Evolutionary conservation across 2,888 invertebrate genomes (phyloP), one percentile per base, ranked within the genome.

Genomic region (Agrenia bidenticulata): DNA sequence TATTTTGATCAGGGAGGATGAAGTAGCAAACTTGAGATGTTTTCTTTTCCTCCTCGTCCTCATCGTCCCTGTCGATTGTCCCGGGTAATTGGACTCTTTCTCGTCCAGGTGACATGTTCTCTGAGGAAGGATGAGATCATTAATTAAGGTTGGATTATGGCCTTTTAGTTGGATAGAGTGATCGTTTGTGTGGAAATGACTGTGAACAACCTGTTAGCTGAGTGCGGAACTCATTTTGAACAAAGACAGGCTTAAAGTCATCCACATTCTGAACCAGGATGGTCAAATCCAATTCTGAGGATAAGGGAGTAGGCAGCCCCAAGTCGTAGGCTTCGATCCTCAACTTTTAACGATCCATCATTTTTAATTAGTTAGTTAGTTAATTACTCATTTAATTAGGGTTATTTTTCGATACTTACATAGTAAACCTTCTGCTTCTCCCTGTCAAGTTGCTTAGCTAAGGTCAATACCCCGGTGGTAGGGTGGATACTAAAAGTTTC

Each of bases 301-400:
- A 92, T 2, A 94, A 81, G 0, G 93, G 88, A 0, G 93, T 92
- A 0, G 94, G 94, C 0, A 88, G 82, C 0, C 94, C 94, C 61
- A 93, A 84, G 81, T 94, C 94, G 78, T 89, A 92, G 0, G 94
- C 94, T 82, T 94, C 93, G 51, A 94, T 88, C 75, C 94, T 84
- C 65, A 94, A 87, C 92, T 94, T 11, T 32, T 32, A 32, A 32
- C 4, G 11, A 7, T 32, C 32, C 32, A 32, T 4, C 32, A 32
- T 32, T 32, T 32, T n/a, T n/a, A n/a, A n/a, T n/a, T n/a, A n/a
- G n/a, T n/a, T n/a, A n/a, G n/a, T n/a, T n/a, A n/a, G n/a, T n/a
- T n/a, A n/a, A n/a, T n/a, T n/a, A n/a, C n/a, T n/a, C n/a, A n/a
- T n/a, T n/a, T n/a, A n/a, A n/a, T n/a, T n/a, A n/a, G n/a, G n/a